Conservation (phyloP, 2,113 vertebrate species). For the Anseranas semipalmata region DNA sequence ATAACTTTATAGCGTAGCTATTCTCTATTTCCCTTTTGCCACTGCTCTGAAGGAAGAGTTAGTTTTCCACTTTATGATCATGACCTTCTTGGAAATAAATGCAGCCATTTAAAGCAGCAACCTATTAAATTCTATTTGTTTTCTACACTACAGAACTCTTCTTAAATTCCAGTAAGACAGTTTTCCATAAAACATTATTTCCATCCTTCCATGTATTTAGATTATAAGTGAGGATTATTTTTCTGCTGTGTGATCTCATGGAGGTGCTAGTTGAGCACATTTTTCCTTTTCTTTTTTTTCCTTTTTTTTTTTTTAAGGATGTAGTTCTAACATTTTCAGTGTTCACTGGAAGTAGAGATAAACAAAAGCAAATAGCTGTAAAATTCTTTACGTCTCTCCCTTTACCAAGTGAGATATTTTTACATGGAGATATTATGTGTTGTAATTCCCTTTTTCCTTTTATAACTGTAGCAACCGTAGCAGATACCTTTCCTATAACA, state of each 20-base stretch:
- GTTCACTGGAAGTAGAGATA: background rate
- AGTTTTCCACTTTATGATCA: background rate
- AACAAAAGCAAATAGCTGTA: background rate
- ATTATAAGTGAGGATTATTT: background rate
- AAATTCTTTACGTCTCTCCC: background rate
- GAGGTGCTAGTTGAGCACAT: background rate
- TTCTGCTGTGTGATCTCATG: background rate
- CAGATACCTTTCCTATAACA: background rate
- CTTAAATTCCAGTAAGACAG: background rate
- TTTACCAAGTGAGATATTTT: background rate
- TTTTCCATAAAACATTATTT: constrained; percentile 25
- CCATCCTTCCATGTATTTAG: background rate
- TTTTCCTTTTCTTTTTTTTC: background rate
- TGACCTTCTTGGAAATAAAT: constrained; percentile 6
- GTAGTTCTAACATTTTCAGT: background rate
- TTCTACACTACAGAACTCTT: background rate
- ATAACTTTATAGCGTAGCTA: background rate
- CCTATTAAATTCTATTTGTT: background rate
- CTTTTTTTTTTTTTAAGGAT: background rate
- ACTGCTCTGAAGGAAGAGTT: constrained; percentile 10
- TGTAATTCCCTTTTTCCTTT: background rate
- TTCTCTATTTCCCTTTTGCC: constrained; percentile 31
- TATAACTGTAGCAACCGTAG: background rate
- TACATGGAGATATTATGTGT: background rate
- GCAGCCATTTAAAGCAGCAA: background rate